Evolutionary conservation across 1,140 invertebrate species (phyloP), one percentile per base, ranked within the genome.

Genomic region (Chrysomallon squamiferum): DNA sequence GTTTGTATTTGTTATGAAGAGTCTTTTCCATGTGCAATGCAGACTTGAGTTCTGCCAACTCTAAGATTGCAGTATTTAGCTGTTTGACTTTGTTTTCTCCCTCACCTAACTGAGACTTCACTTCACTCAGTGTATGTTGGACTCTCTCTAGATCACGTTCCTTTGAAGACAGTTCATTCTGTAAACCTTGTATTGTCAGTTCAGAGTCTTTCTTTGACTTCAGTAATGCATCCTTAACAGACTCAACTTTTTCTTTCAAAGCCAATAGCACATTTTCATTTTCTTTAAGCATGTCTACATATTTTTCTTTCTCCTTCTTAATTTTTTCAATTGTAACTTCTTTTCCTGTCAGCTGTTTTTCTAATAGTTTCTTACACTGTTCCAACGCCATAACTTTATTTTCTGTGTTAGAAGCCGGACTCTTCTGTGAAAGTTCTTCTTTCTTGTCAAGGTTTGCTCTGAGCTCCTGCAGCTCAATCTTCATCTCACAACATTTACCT

Each of bases 31-130:
- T 70, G 68, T 75, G 73, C 13, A 75, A 47, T 11, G 58, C 29
- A 11, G 70, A 73, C 13, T 68, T 69, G 15, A 68, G 54, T 30
- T 75, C 71, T 13, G 73, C 70, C 2, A 73, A 65, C 45, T 68
- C 41, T n/a, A 74, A 38, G 29, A 62, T 58, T 18, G 68, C 66
- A 27, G 62, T 43, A 47, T 52, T 64, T 3, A 69, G 54, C 43
- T 67, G 54, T 3, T 61, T 13, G 27, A 33, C n/a, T 2, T 67
- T 57, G 0, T 33, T 54, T 29, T 47, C 61, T n/a, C 30, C 18
- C 33, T 58, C 38, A 1, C 7, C 2, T 9, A 22, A 27, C 30
- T 60, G 4, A n/a, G 27, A 6, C 27, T 65, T 47, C 30, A 65
- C 25, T n/a, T 58, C 29, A 13, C 32, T 45, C 35, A 32, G 38